A percentile compares a stretch with the other conserved stretches of the same genome.
Evolutionary conservation across 1,140 invertebrate species (phyloP).

Genomic region (Rhizoglyphus robini): DNA sequence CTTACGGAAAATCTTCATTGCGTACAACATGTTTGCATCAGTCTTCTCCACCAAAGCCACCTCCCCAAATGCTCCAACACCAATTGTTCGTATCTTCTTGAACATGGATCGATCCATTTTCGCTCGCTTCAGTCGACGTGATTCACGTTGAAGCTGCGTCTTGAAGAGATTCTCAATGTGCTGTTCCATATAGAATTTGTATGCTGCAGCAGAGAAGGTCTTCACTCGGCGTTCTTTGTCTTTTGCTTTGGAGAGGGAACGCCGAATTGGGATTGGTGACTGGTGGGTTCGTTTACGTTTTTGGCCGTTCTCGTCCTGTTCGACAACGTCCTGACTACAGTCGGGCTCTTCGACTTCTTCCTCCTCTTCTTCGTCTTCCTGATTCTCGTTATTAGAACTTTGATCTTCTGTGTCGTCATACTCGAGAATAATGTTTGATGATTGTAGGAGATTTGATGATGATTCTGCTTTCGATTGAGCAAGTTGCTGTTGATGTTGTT

Average conservation of each 20-base stretch:
- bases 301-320: background rate
- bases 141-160: slow-evolving; percentile 76
- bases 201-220: slow-evolving; percentile 77
- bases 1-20: slow-evolving; percentile 98
- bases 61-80: slow-evolving; percentile 96
- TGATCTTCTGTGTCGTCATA: too few relatives aligned
- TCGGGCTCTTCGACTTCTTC: background rate
- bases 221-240: slow-evolving; percentile 72
- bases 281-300: slow-evolving; percentile 43
- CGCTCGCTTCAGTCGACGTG: slow-evolving; percentile 73
- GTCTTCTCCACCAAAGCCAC: slow-evolving; percentile 90
- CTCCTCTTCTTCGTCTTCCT: background rate
- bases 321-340: background rate
- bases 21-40: slow-evolving; percentile 90
- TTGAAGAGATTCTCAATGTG: slow-evolving; percentile 96
- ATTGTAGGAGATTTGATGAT: too few relatives aligned
- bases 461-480: background rate
- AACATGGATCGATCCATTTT: slow-evolving; percentile 99
- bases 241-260: slow-evolving; percentile 79
- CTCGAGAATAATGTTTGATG: too few relatives aligned
- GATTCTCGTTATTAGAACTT: too few relatives aligned
- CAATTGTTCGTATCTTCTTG: slow-evolving; percentile 67
- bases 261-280: slow-evolving; percentile 84
- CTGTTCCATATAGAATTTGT: slow-evolving; percentile 99
- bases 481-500: background rate